Conservation (phyloP, 2,113 vertebrate species). For the Sterrhoptilus dennistouni region DNA sequence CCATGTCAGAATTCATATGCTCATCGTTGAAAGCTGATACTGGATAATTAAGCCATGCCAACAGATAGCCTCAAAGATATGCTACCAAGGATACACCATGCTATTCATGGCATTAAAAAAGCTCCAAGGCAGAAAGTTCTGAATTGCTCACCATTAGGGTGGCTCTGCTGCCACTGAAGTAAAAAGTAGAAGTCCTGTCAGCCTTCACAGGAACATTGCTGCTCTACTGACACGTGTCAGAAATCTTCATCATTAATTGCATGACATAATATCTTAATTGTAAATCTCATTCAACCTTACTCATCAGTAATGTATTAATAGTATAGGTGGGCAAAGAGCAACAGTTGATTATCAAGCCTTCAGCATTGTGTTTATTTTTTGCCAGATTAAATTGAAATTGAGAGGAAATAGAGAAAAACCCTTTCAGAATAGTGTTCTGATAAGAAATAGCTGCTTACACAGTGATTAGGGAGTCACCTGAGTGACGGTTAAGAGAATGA, state of each 20-base stretch:
- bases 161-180: neutral
- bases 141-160: neutral
- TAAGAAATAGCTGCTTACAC: neutral
- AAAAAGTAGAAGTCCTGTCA: neutral
- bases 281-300: constrained; percentile 29
- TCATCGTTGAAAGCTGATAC: neutral
- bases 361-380: neutral
- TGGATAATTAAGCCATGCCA: constrained; percentile 36
- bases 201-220: neutral
- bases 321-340: neutral
- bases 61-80: constrained; percentile 25
- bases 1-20: constrained; percentile 20
- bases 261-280: constrained; percentile 28
- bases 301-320: neutral
- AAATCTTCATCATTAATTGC: constrained; percentile 26
- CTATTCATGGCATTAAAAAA: constrained; percentile 19
- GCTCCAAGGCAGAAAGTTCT: neutral
- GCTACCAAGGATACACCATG: constrained; percentile 31
- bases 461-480: neutral
- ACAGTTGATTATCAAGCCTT: neutral
- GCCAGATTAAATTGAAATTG: neutral
- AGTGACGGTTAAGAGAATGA: neutral
- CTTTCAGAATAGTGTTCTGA: neutral
- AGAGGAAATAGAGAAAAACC: neutral
- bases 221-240: neutral